Conservation (phyloP, 2,113 vertebrate species). For the Otolemur garnettii region DNA sequence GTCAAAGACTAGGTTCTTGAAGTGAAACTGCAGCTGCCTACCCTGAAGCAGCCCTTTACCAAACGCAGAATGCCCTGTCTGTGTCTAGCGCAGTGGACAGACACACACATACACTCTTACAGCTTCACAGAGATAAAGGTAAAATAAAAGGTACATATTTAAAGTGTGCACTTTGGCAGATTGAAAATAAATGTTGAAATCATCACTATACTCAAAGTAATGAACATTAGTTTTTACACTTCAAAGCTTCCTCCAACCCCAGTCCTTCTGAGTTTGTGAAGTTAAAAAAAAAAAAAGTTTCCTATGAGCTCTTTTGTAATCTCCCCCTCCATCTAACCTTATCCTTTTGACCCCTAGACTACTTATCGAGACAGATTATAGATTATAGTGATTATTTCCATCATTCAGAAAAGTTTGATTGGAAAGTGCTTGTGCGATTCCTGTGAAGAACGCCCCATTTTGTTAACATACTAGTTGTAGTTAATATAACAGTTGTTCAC, state of each 20-base stretch:
- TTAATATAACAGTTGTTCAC: constrained; percentile 27
- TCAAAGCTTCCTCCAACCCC: not conserved
- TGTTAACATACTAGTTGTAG: not conserved
- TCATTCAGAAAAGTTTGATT: not conserved
- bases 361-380: not conserved
- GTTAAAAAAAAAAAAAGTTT: not conserved
- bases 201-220: not conserved
- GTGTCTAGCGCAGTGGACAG: not conserved
- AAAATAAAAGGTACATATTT: not conserved
- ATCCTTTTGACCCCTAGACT: not conserved
- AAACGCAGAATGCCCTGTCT: not conserved
- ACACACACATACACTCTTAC: not conserved
- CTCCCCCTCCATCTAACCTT: not conserved
- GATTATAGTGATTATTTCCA: not conserved
- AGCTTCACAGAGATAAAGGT: not conserved
- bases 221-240: not conserved
- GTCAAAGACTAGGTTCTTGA: not conserved
- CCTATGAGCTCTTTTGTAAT: not conserved
- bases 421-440: not conserved
- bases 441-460: not conserved
- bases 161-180: not conserved
- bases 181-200: not conserved
- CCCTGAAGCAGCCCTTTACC: not conserved
- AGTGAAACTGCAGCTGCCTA: not conserved
- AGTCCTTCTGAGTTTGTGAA: too few species aligned